A percentile compares a stretch with the other conserved stretches of the same genome.
Evolutionary conservation across 2,888 invertebrate genomes (phyloP).

Genomic region (Calameuta filiformis): DNA sequence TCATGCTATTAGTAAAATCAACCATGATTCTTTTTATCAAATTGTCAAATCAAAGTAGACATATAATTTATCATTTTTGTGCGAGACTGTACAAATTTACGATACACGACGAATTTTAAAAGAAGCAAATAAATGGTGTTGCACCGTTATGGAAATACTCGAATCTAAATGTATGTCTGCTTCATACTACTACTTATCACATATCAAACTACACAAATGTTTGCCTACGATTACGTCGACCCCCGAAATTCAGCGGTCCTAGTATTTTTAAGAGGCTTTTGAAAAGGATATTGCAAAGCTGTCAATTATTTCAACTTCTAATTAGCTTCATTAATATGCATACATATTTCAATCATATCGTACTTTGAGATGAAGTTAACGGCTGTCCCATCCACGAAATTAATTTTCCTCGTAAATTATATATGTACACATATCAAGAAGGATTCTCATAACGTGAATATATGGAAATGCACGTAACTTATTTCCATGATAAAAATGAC

Average conservation of each 20-base stretch:
- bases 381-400: background rate
- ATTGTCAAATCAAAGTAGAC: background rate
- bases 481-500: background rate
- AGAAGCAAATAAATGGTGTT: background rate
- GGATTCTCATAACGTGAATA: background rate
- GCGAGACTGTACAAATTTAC: background rate
- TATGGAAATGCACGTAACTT: background rate
- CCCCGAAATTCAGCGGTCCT: background rate
- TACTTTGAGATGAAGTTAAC: background rate
- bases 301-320: background rate
- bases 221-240: background rate
- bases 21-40: background rate
- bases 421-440: background rate
- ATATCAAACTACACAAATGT: conserved; percentile 19
- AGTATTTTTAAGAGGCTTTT: conserved; percentile 1
- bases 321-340: background rate
- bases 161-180: background rate
- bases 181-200: conserved; percentile 27
- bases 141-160: background rate
- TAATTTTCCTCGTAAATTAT: background rate
- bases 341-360: background rate
- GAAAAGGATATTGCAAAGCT: conserved; percentile 1
- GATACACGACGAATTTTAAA: background rate
- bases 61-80: background rate
- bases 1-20: background rate